phyloP scores from a whole-genome alignment of 2,888 invertebrate species.

The Rotaria macrura region DNA sequence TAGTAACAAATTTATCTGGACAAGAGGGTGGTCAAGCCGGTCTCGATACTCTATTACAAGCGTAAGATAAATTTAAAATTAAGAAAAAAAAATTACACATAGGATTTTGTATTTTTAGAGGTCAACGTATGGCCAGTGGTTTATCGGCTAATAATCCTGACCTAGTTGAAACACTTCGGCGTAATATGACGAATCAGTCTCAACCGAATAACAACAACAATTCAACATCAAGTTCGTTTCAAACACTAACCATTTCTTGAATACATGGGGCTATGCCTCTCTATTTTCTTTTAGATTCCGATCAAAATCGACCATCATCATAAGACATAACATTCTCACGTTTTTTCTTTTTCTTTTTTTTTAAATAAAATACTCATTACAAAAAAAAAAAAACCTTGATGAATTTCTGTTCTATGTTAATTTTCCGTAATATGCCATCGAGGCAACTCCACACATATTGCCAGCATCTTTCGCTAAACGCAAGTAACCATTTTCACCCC shows the following conservation, averaged over 20 bases:
- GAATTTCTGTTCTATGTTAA: background rate
- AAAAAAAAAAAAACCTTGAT: background rate
- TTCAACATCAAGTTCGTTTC: background rate
- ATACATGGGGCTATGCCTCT: too few relatives aligned
- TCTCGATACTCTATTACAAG: background rate
- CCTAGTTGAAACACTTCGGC: background rate
- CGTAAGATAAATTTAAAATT: too few relatives aligned
- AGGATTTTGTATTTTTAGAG: background rate
- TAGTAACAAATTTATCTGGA: background rate
- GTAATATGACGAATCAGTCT: background rate
- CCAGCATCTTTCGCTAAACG: background rate
- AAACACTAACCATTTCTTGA: too few relatives aligned
- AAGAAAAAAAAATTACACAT: background rate
- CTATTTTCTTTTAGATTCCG: background rate
- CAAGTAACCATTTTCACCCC: background rate
- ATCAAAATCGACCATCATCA: background rate
- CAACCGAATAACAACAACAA: background rate
- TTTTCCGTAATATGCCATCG: background rate
- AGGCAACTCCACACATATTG: background rate
- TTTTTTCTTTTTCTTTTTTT: background rate
- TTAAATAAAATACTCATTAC: background rate
- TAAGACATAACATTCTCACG: background rate
- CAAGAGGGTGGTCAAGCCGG: background rate
- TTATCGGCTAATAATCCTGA: slow-evolving; percentile 2
- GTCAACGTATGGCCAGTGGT: slow-evolving; percentile 2